phyloP scores from a whole-genome alignment of 2,888 invertebrate species.

The Drosophila multiciliata region DNA sequence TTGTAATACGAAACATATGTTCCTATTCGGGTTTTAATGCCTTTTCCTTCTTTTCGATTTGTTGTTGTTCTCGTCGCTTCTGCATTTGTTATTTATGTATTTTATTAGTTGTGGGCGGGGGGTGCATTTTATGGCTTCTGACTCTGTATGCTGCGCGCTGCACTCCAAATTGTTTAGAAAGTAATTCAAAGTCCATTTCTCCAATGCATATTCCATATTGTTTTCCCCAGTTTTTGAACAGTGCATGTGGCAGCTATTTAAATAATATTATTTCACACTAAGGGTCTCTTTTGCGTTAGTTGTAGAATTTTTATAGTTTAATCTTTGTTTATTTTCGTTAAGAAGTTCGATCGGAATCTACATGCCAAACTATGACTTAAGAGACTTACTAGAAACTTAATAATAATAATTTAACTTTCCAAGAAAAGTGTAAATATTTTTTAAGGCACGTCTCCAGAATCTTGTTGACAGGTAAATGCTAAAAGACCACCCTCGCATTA shows the following conservation, averaged over 20 bases:
- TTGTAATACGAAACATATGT: slow-evolving; percentile 78
- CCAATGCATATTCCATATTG: slow-evolving; percentile 13
- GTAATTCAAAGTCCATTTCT: slow-evolving; percentile 52
- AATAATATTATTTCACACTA: neutral
- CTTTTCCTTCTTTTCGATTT: slow-evolving; percentile 40
- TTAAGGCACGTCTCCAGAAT: neutral
- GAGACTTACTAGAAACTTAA: neutral
- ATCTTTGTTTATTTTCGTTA: neutral
- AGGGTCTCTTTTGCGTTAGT: neutral
- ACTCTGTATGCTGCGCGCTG: slow-evolving; percentile 14
- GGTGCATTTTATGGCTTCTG: slow-evolving; percentile 48
- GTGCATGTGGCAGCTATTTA: slow-evolving; percentile 3
- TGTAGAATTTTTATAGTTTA: neutral
- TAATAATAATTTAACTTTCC: neutral
- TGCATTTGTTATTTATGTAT: slow-evolving; percentile 62
- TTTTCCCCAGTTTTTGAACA: neutral
- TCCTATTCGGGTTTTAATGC: slow-evolving; percentile 73
- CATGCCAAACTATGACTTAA: neutral
- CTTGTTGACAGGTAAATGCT: slow-evolving; percentile 14
- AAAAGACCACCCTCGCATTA: slow-evolving; percentile 36
- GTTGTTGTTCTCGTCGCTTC: slow-evolving; percentile 16
- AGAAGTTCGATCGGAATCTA: neutral
- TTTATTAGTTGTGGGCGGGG: slow-evolving; percentile 68
- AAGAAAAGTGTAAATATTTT: neutral
- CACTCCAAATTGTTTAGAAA: slow-evolving; percentile 59